Evolutionary conservation across 2,113 vertebrate genomes (phyloP).

Genomic region (Hypomesus transpacificus): DNA sequence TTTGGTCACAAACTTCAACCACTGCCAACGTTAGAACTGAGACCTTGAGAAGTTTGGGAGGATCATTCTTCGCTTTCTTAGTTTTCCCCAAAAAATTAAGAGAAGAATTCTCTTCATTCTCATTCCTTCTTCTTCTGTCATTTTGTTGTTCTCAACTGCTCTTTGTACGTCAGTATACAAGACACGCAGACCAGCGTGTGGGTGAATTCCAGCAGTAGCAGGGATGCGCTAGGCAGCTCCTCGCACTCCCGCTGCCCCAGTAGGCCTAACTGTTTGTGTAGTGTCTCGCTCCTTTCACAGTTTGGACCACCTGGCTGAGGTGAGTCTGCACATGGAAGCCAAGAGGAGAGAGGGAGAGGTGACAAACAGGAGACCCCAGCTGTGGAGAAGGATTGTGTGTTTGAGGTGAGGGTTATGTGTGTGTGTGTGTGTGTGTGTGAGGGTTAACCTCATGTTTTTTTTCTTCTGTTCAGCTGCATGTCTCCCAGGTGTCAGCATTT

Average conservation of each 20-base stretch:
- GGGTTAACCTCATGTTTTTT: constrained; percentile 37
- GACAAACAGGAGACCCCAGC: constrained; percentile 33
- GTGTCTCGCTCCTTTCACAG: constrained; percentile 33
- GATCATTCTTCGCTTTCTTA: too few relatives aligned
- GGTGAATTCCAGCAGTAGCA: too few relatives aligned
- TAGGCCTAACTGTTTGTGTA: constrained; percentile 13
- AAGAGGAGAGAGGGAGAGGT: constrained; percentile 38
- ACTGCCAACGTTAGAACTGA: too few relatives aligned
- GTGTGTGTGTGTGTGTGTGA: constrained; percentile 26
- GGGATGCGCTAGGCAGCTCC: too few relatives aligned
- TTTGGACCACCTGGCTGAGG: constrained; percentile 63
- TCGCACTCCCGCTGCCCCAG: neutral
- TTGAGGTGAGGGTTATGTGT: constrained; percentile 26
- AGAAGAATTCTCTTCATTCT: too few relatives aligned
- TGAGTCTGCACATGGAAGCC: constrained; percentile 41
- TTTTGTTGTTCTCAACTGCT: too few relatives aligned
- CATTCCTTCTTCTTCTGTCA: too few relatives aligned
- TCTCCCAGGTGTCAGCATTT: constrained; percentile 68
- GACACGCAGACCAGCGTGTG: too few relatives aligned
- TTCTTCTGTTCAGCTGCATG: constrained; percentile 56
- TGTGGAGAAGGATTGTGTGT: constrained; percentile 33
- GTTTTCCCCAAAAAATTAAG: too few relatives aligned
- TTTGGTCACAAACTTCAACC: neutral
- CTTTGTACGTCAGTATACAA: too few relatives aligned
- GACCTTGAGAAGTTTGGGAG: too few relatives aligned